Evolutionary conservation across 2,888 invertebrate species (phyloP), one percentile per base, ranked within the genome.

Genomic region (Melikaiella ostensackeni): DNA sequence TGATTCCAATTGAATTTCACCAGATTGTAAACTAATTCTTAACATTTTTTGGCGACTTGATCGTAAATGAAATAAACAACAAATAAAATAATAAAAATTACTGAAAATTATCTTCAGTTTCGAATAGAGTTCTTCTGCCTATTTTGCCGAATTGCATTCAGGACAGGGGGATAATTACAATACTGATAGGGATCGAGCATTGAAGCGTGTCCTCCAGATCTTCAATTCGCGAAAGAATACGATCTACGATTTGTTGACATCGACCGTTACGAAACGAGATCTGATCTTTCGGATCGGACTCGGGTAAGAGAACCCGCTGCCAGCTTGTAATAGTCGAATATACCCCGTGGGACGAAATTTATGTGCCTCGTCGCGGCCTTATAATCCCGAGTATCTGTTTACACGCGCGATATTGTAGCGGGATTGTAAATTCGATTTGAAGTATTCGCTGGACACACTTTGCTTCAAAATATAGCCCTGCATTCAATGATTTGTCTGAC

Each of bases 321-420:
- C 78, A 78, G 77, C 57, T 80, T 79, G 79, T 79, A 81, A 83
- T 83, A 81, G 83, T 83, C 81, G 75, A 83, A 83, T 80, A 80
- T 81, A 80, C 77, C 79, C 80, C 79, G 81, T 81, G 83, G 83
- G 80, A 79, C 77, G 80, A 79, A 80, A 81, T 83, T 83, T 83
- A 83, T 83, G 81, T 79, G 81, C 76, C 82, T 80, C 80, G 79
- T 83, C 80, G 81, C 83, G 79, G 81, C 77, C 77, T 79, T 74
- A 78, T 81, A 81, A 81, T 79, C 80, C 79, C 82, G 82, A 81
- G 83, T 83, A 84, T 83, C 82, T 81, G 83, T 80, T 84, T 83
- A 84, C 84, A 83, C 80, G 81, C 81, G 84, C 81, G 81, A 84
- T 82, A 82, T 81, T 80, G 81, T 77, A 80, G 79, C 81, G 63